Conservation (phyloP, 1,140 invertebrate species). For the Samia ricini region DNA sequence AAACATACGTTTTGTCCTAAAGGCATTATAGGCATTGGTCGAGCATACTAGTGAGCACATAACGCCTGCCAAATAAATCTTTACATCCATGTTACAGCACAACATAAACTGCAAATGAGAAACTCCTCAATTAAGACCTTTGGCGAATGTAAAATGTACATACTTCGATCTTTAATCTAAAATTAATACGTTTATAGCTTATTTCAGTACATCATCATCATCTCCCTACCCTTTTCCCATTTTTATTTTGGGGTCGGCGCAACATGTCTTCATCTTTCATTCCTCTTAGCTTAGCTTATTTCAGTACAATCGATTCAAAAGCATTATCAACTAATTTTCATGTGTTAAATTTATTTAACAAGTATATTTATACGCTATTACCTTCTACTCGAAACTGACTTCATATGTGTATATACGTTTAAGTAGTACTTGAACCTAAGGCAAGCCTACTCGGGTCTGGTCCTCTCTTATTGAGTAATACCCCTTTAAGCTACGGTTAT, state of each 20-base stretch:
- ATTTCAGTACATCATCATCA: too few species aligned
- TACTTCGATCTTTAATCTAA: neutral
- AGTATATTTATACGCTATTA: too few species aligned
- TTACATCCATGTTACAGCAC: conserved; percentile 3
- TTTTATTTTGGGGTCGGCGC: too few species aligned
- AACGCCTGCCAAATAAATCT: neutral
- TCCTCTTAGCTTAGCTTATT: too few species aligned
- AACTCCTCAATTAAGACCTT: neutral
- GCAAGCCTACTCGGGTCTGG: neutral
- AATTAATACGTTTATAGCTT: neutral
- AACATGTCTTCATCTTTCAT: too few species aligned
- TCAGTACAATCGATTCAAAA: too few species aligned
- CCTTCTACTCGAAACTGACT: neutral
- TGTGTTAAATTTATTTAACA: too few species aligned
- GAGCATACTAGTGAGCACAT: neutral
- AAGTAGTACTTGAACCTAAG: neutral
- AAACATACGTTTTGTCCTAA: neutral
- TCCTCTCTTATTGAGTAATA: conserved; percentile 51
- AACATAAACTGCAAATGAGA: neutral
- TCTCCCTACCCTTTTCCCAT: too few species aligned
- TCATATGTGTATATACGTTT: neutral
- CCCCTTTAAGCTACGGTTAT: conserved; percentile 66
- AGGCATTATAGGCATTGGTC: neutral
- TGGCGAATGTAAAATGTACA: neutral
- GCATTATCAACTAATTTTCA: too few species aligned